A percentile compares a stretch with the other conserved stretches of the same genome.
phyloP scores from a whole-genome alignment of 1,140 invertebrate species.

The Hormaphis cornu region DNA sequence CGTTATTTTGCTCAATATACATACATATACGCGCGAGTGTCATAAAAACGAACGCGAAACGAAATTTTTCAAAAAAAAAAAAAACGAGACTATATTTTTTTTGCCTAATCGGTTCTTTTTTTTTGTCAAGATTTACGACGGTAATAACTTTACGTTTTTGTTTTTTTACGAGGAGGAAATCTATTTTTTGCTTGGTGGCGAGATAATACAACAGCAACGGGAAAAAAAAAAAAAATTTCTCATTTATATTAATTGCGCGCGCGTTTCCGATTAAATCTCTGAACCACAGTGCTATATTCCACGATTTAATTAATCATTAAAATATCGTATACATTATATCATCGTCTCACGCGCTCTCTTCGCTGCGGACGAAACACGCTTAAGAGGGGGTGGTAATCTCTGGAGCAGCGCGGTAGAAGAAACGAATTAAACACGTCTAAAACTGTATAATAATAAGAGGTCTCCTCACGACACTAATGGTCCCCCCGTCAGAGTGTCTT shows the following conservation, averaged over 20 bases:
- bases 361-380: too few species aligned
- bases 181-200: too few species aligned
- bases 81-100: neutral
- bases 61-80: neutral
- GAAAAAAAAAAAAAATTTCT: neutral
- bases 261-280: neutral
- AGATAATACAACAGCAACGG: neutral
- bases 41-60: too few species aligned
- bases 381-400: neutral
- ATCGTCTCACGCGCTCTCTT: too few species aligned
- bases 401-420: too few species aligned
- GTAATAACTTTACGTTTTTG: neutral
- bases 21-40: too few species aligned
- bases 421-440: too few species aligned
- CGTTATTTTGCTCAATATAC: too few species aligned
- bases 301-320: slow-evolving; percentile 13
- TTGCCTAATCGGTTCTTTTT: neutral
- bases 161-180: too few species aligned
- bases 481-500: too few species aligned
- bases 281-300: neutral
- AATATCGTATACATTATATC: slow-evolving; percentile 15
- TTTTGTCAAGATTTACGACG: neutral
- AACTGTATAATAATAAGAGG: too few species aligned
- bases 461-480: too few species aligned
- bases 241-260: neutral